Conservation (phyloP, 1,140 invertebrate species). For the Charaxes varanes region DNA sequence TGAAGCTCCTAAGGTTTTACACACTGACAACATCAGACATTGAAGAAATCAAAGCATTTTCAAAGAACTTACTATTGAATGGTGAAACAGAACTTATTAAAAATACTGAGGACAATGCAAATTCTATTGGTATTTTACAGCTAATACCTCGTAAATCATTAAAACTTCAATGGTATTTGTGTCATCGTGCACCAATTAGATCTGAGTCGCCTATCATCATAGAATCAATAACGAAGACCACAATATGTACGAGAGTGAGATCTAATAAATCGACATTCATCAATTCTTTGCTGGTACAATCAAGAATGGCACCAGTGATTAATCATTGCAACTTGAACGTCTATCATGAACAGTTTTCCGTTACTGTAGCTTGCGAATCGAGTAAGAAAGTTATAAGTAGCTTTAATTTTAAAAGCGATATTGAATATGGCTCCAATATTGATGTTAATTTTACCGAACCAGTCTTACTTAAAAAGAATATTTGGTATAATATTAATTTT, state of each 20-base stretch:
- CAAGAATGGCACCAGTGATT: constrained; percentile 51
- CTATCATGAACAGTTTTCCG: constrained; percentile 58
- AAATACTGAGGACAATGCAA: constrained; percentile 13
- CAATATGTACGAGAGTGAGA: constrained; percentile 51
- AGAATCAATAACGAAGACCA: constrained; percentile 36
- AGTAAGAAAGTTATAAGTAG: constrained; percentile 45
- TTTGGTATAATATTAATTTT: constrained; percentile 65
- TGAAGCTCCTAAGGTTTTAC: constrained; percentile 53
- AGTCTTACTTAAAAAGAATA: constrained; percentile 54
- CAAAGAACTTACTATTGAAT: constrained; percentile 37
- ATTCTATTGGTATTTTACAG: no score
- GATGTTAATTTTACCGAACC: constrained; percentile 56
- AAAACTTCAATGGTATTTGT: constrained; percentile 53
- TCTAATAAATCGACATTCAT: constrained; percentile 63
- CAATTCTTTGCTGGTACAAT: constrained; percentile 58
- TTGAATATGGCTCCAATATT: constrained; percentile 55
- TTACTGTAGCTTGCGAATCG: constrained; percentile 43
- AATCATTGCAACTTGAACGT: constrained; percentile 42
- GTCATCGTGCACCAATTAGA: constrained; percentile 52
- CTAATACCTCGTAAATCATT: constrained; percentile 35
- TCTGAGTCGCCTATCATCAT: constrained; percentile 57
- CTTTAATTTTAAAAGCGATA: constrained; percentile 40
- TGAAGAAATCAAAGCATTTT: constrained; percentile 35
- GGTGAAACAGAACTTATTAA: constrained; percentile 30
- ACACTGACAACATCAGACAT: constrained; percentile 44